Conservation (phyloP, 2,888 invertebrate species). For the Clepsis dumicolana region DNA sequence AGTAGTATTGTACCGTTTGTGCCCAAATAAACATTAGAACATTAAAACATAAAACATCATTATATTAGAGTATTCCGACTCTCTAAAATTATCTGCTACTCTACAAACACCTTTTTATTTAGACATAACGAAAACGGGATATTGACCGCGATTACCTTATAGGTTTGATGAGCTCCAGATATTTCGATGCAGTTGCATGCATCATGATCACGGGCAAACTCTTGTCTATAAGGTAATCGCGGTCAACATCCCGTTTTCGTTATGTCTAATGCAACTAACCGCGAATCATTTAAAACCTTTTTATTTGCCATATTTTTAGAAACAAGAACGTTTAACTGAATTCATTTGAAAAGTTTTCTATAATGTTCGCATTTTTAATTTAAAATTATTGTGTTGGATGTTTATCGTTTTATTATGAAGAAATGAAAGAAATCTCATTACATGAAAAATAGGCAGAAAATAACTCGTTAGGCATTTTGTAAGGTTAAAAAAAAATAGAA, state of each 20-base stretch:
- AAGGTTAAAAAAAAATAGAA: conserved; percentile 58
- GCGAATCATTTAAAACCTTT: too few relatives aligned
- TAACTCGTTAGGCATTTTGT: conserved; percentile 41
- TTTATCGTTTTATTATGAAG: conserved; percentile 5
- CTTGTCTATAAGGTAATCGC: too few relatives aligned
- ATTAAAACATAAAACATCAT: background rate
- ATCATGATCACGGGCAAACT: too few relatives aligned
- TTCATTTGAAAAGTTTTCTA: conserved; percentile 26
- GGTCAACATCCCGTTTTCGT: too few relatives aligned
- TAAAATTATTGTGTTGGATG: background rate
- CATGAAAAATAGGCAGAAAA: background rate
- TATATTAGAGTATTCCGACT: background rate
- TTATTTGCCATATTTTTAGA: conserved; percentile 4
- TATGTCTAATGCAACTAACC: too few relatives aligned
- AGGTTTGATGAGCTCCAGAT: too few relatives aligned
- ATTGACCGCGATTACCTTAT: too few relatives aligned
- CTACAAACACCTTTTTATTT: conserved; percentile 5
- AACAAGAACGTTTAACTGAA: conserved; percentile 8
- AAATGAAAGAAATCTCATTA: background rate
- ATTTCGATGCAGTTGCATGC: too few relatives aligned
- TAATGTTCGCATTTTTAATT: conserved; percentile 21
- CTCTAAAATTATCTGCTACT: background rate
- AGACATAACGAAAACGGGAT: too few relatives aligned
- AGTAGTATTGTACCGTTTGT: too few relatives aligned
- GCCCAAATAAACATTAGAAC: too few relatives aligned